Evolutionary conservation across 2,888 invertebrate species (phyloP).

Genomic region (Proisotoma minuta): DNA sequence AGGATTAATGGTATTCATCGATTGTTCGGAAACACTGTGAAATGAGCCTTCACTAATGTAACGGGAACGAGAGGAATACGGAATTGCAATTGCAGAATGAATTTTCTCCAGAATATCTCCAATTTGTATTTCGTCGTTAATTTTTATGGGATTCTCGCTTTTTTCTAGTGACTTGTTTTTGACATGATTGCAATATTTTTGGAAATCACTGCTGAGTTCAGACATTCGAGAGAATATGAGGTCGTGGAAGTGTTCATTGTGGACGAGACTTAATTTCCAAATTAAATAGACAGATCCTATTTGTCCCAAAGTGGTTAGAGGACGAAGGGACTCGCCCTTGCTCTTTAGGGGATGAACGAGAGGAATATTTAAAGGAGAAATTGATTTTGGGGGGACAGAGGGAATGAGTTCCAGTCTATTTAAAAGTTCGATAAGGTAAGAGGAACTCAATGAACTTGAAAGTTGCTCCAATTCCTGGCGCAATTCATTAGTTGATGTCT

Average conservation of each 20-base stretch:
- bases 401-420: background rate
- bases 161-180: no score
- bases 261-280: constrained; percentile 32
- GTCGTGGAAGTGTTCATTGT: constrained; percentile 27
- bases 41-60: constrained; percentile 43
- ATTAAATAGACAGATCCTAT: constrained; percentile 37
- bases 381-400: background rate
- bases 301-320: constrained; percentile 41
- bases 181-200: constrained; percentile 20
- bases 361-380: constrained; percentile 28
- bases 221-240: constrained; percentile 42
- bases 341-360: constrained; percentile 40
- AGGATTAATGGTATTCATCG: no score
- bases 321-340: constrained; percentile 42
- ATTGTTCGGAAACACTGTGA: constrained; percentile 42
- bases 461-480: no score
- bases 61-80: background rate
- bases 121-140: no score
- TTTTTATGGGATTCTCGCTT: no score
- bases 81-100: constrained; percentile 30
- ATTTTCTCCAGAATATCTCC: constrained; percentile 35
- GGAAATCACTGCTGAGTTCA: constrained; percentile 28
- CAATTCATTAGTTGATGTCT: no score
- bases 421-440: no score
- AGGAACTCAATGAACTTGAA: no score